phyloP scores from a whole-genome alignment of 2,888 invertebrate genomes.

The Hydrotaea cyrtoneurina region DNA sequence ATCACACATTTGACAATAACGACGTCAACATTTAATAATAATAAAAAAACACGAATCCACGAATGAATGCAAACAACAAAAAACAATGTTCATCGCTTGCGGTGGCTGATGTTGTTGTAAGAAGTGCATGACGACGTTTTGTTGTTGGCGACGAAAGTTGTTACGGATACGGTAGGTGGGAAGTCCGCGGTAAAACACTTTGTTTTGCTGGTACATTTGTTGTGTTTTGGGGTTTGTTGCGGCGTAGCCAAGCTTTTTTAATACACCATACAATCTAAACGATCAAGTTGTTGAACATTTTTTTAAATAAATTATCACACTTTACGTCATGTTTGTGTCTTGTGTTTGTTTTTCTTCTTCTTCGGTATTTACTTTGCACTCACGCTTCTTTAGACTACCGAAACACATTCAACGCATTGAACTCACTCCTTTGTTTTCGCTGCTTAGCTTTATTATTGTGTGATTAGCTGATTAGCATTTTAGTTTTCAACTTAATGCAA shows the following conservation, averaged over 20 bases:
- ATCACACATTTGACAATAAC: conserved; percentile 28
- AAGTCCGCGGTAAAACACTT: not conserved
- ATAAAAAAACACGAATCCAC: too few relatives aligned
- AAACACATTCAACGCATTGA: not conserved
- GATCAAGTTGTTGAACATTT: not conserved
- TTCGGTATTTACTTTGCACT: not conserved
- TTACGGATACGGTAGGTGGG: too few relatives aligned
- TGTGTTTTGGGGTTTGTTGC: not conserved
- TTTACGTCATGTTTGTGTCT: not conserved
- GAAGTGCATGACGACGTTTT: not conserved
- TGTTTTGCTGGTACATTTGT: not conserved
- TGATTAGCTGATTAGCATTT: conserved; percentile 35
- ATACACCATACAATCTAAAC: not conserved
- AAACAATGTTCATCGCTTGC: conserved; percentile 4
- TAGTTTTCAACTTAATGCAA: not conserved
- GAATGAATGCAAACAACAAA: not conserved
- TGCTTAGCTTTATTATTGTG: conserved; percentile 6
- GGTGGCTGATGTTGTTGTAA: not conserved
- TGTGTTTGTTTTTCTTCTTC: not conserved
- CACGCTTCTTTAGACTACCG: not conserved
- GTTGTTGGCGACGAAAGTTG: too few relatives aligned
- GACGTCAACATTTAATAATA: conserved; percentile 23
- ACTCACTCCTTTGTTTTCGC: not conserved
- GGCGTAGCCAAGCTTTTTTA: conserved; percentile 7
- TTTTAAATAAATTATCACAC: conserved; percentile 25